Conservation (phyloP, 2,113 vertebrate genomes). For the Macaca nemestrina region DNA sequence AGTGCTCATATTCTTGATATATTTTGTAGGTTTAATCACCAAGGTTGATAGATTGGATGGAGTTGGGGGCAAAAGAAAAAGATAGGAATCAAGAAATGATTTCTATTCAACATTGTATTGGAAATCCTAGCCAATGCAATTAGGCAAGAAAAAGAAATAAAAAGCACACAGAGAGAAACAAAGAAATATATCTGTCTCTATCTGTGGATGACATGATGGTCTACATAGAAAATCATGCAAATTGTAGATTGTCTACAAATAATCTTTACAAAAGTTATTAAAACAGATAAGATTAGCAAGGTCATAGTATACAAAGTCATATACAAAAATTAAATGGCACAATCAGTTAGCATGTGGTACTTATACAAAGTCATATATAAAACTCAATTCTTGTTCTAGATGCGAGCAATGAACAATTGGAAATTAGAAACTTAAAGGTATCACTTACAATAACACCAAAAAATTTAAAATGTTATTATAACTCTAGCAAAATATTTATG, state of each 20-base stretch:
- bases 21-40: neutral
- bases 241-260: neutral
- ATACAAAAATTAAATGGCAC: neutral
- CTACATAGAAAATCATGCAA: neutral
- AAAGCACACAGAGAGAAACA: neutral
- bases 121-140: neutral
- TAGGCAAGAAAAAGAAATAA: slow-evolving; percentile 31
- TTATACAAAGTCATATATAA: neutral
- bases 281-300: neutral
- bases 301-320: neutral
- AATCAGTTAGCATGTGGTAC: neutral
- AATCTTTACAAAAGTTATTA: neutral
- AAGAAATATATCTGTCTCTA: neutral
- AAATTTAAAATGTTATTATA: neutral
- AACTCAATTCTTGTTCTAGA: neutral
- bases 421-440: slow-evolving; percentile 21
- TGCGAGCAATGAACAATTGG: neutral
- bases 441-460: neutral
- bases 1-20: neutral
- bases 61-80: neutral
- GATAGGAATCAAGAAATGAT: neutral
- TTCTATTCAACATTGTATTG: neutral
- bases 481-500: neutral
- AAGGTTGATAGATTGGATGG: neutral
- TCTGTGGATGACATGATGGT: neutral